A percentile compares a stretch with the other conserved stretches of the same genome.
Conservation (phyloP, 30 jellyfish, hydroid and myxozoan genomes). For the Hydractinia echinata region DNA sequence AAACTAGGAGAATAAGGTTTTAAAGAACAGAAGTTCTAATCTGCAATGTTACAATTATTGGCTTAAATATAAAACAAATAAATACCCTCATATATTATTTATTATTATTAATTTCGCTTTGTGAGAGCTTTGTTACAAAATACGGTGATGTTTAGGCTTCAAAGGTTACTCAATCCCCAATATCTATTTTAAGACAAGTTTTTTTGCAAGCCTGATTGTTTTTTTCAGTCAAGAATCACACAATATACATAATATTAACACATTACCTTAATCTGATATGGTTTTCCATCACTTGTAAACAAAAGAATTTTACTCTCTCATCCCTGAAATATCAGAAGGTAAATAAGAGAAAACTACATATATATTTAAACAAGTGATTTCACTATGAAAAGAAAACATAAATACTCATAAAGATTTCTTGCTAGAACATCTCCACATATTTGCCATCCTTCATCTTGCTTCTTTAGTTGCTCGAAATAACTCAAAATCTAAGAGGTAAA, state of each 20-base stretch:
- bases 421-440: constrained; percentile 63
- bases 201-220: too few species aligned
- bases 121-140: too few species aligned
- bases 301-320: constrained; percentile 58
- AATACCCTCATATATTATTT: too few species aligned
- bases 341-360: background rate
- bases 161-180: too few species aligned
- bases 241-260: too few species aligned
- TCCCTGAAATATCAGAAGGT: constrained; percentile 36
- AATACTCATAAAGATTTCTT: constrained; percentile 45
- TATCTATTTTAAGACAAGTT: too few species aligned
- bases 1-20: background rate
- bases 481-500: constrained; percentile 50
- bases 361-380: background rate
- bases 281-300: constrained; percentile 71
- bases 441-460: constrained; percentile 56
- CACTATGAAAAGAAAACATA: background rate
- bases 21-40: background rate
- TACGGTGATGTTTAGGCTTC: too few species aligned
- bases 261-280: constrained; percentile 49
- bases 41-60: background rate
- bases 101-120: background rate
- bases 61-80: too few species aligned
- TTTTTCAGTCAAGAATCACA: too few species aligned
- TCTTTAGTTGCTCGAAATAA: constrained; percentile 71